Evolutionary conservation across 2,888 invertebrate species (phyloP).

Genomic region (Hedya salicella): DNA sequence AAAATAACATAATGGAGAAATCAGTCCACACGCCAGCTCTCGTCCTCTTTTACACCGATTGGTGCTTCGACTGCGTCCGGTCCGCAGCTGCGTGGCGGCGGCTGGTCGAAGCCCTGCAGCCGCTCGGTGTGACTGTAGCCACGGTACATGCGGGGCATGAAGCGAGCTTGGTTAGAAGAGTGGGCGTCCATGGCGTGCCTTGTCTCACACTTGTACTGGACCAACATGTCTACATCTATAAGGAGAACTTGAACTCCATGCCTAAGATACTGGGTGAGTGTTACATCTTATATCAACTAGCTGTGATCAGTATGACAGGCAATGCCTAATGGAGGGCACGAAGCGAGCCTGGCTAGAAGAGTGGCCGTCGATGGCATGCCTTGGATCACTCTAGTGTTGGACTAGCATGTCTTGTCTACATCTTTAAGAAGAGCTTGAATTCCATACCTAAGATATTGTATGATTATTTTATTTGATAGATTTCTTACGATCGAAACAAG

Average conservation of each 20-base stretch:
- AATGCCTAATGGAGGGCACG: slow-evolving; percentile 94
- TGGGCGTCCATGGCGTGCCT: slow-evolving; percentile 93
- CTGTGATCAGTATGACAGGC: too few species aligned
- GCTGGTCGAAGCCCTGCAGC: slow-evolving; percentile 93
- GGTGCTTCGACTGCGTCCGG: slow-evolving; percentile 96
- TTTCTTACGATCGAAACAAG: too few species aligned
- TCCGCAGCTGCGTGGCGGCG: slow-evolving; percentile 94
- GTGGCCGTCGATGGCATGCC: slow-evolving; percentile 93
- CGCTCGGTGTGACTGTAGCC: slow-evolving; percentile 92
- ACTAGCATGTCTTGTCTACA: slow-evolving; percentile 93
- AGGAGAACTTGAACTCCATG: slow-evolving; percentile 91
- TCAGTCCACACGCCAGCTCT: slow-evolving; percentile 93
- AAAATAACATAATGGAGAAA: slow-evolving; percentile 93
- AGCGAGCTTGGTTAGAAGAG: slow-evolving; percentile 89
- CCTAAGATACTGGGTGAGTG: slow-evolving; percentile 91
- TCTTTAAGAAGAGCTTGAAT: slow-evolving; percentile 92
- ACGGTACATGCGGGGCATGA: slow-evolving; percentile 94
- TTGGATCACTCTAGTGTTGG: slow-evolving; percentile 91
- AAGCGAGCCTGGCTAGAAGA: slow-evolving; percentile 90
- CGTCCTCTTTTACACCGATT: slow-evolving; percentile 96
- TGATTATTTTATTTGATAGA: slow-evolving; percentile 65
- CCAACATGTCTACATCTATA: slow-evolving; percentile 93
- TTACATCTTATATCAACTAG: not conserved
- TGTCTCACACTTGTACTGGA: slow-evolving; percentile 92
- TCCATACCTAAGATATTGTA: slow-evolving; percentile 93